A percentile compares a stretch with the other conserved stretches of the same genome.
Evolutionary conservation across 2,113 vertebrate genomes (phyloP).

Genomic region (Bubo scandiacus): DNA sequence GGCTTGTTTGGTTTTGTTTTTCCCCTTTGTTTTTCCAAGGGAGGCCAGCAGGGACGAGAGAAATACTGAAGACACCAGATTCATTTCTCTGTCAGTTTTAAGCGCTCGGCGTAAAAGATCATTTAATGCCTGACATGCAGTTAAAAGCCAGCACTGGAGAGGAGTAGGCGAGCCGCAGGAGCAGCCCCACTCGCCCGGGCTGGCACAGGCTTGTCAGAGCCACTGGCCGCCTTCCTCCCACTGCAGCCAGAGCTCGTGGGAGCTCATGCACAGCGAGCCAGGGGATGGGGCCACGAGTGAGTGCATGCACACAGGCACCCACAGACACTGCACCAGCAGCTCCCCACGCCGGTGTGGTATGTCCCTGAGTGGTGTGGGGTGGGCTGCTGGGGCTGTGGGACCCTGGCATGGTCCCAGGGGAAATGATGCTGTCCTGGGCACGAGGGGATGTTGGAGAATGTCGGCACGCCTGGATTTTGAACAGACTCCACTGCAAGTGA

Average conservation of each 20-base stretch:
- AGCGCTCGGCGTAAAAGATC: background rate
- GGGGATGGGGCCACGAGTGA: background rate
- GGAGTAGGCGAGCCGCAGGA: background rate
- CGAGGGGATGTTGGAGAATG: accelerated
- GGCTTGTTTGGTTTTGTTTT: background rate
- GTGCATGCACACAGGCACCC: accelerated
- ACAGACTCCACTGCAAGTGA: background rate
- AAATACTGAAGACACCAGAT: background rate
- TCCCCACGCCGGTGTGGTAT: accelerated
- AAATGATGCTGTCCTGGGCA: background rate
- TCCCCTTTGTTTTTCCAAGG: background rate
- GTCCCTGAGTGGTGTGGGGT: accelerated
- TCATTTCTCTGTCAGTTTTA: background rate
- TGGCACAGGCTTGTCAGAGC: slow-evolving; percentile 35
- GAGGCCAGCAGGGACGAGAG: background rate
- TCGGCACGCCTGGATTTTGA: background rate
- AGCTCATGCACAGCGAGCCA: background rate
- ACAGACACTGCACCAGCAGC: background rate
- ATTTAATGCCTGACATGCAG: background rate
- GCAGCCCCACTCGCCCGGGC: background rate
- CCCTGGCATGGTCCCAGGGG: background rate
- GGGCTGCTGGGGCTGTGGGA: background rate
- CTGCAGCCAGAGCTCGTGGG: background rate
- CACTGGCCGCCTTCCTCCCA: background rate
- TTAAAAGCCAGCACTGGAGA: slow-evolving; percentile 9